Evolutionary conservation across 2,113 vertebrate species (phyloP).

Genomic region (Sceloporus tristichus): DNA sequence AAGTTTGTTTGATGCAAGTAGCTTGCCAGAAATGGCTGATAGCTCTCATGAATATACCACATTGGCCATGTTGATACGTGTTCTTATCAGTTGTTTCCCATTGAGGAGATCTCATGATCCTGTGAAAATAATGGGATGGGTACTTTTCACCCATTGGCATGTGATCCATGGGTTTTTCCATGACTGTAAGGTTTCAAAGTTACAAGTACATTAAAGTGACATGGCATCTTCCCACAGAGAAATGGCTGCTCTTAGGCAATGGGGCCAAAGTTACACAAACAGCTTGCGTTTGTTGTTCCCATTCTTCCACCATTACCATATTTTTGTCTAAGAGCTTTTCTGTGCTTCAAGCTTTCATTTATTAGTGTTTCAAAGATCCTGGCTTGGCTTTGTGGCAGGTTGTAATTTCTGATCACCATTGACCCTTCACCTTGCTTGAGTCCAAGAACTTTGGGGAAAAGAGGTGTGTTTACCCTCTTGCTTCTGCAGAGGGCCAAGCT

Average conservation of each 20-base stretch:
- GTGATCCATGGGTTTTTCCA: neutral
- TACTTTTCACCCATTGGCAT: neutral
- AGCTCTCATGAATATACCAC: neutral
- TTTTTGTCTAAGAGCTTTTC: neutral
- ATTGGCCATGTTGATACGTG: neutral
- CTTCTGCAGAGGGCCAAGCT: neutral
- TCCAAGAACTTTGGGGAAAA: too few species aligned
- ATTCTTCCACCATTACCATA: neutral
- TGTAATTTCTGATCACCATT: neutral
- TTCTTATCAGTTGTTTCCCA: neutral
- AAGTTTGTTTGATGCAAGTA: neutral
- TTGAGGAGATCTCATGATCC: neutral
- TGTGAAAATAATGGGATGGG: neutral
- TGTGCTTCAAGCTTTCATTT: neutral
- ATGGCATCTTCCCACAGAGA: neutral
- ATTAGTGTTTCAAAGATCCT: neutral
- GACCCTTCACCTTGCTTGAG: too few species aligned
- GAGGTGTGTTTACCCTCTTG: neutral
- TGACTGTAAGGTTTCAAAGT: neutral
- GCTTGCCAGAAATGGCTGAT: neutral
- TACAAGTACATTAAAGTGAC: neutral
- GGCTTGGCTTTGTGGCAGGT: too few species aligned
- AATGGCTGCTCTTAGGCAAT: neutral
- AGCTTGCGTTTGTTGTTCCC: neutral
- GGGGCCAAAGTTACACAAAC: neutral